These are phyloP conservation scores for Mormyrops attenuatus DNA, from an alignment of 2,797 vertebrate species.

Conservation along the genomic window DNA sequence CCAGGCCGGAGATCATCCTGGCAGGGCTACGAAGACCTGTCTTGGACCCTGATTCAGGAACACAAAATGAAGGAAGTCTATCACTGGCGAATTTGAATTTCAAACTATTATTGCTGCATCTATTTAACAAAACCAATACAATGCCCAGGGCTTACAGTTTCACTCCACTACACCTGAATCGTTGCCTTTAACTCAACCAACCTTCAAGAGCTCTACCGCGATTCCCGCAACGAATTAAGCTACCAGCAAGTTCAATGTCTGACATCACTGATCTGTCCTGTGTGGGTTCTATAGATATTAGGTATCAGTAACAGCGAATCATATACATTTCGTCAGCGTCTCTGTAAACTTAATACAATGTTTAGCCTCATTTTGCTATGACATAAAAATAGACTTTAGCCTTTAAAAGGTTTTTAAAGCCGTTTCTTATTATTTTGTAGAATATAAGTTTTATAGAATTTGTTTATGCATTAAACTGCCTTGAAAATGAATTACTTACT, in stretches of 20 bases:
- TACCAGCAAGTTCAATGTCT: neutral
- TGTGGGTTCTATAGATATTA: neutral
- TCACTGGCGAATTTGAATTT: neutral
- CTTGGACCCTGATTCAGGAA: constrained; percentile 39
- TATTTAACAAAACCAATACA: neutral
- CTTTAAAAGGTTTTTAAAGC: neutral
- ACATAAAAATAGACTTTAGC: neutral
- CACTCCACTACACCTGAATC: neutral
- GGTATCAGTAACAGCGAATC: neutral
- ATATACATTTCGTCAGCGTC: neutral
- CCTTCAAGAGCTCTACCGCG: neutral
- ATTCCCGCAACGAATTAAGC: neutral
- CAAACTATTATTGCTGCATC: neutral
- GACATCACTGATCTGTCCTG: neutral
- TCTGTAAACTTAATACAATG: neutral
- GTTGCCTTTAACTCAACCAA: neutral
- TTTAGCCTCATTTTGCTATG: neutral
- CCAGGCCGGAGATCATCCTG: constrained; percentile 67
- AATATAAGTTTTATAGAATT: neutral
- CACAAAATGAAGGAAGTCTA: neutral
- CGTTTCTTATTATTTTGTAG: neutral
- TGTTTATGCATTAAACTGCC: neutral
- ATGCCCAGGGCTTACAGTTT: neutral
- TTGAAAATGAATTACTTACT: neutral
- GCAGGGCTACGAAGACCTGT: constrained; percentile 33